Conservation (phyloP, 2,888 invertebrate genomes). For the Trimorus sp. region DNA sequence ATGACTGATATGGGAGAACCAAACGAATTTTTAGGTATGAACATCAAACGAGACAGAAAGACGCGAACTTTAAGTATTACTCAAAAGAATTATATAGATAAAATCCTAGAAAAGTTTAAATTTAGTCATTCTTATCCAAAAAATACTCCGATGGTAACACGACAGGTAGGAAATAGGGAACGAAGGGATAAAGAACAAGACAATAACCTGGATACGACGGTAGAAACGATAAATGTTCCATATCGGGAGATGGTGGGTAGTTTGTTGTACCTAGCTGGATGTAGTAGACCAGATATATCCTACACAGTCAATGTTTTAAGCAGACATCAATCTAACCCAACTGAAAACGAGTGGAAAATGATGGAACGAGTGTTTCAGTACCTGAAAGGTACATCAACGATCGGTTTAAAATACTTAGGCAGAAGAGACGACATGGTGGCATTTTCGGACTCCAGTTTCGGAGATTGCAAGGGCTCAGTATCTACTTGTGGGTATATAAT, state of each 20-base stretch:
- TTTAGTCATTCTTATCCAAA: slow-evolving; percentile 30
- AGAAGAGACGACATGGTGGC: slow-evolving; percentile 43
- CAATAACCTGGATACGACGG: slow-evolving; percentile 13
- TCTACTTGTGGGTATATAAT: slow-evolving; percentile 30
- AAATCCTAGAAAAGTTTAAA: slow-evolving; percentile 51
- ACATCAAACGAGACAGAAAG: slow-evolving; percentile 60
- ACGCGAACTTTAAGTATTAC: slow-evolving; percentile 24
- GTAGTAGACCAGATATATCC: slow-evolving; percentile 63
- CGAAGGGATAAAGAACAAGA: slow-evolving; percentile 12
- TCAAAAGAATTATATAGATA: slow-evolving; percentile 27
- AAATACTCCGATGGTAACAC: slow-evolving; percentile 60
- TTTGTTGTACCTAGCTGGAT: slow-evolving; percentile 59
- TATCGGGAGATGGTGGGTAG: slow-evolving; percentile 65
- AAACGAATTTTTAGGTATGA: slow-evolving; percentile 63
- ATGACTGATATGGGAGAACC: slow-evolving; percentile 68
- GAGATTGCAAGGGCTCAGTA: slow-evolving; percentile 42
- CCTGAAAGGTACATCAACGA: slow-evolving; percentile 49
- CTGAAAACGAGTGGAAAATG: slow-evolving; percentile 64
- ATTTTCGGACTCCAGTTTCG: slow-evolving; percentile 60
- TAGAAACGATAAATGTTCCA: slow-evolving; percentile 22
- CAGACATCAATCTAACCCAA: slow-evolving; percentile 56
- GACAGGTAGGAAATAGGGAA: slow-evolving; percentile 31
- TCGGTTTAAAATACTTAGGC: slow-evolving; percentile 50
- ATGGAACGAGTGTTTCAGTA: slow-evolving; percentile 45
- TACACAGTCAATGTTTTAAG: slow-evolving; percentile 61